A percentile compares a stretch with the other conserved stretches of the same genome.
Conservation (phyloP, 37 sponge, comb jelly and placozoan species). For the Haliclona indistincta region DNA sequence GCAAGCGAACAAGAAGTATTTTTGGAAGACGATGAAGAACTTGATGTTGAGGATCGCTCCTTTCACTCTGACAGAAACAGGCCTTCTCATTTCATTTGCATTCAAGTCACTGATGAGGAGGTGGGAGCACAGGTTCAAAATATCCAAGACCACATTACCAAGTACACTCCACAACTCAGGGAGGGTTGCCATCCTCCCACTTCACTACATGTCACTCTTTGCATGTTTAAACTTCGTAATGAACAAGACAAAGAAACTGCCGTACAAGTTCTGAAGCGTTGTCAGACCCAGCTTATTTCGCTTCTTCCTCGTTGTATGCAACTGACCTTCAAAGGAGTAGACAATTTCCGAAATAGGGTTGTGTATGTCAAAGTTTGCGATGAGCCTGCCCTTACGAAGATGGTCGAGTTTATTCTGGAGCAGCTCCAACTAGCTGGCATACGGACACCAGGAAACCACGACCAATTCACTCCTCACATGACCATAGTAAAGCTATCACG, state of each 20-base stretch:
- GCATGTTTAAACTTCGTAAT: constrained; percentile 67
- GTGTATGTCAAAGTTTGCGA: constrained; percentile 54
- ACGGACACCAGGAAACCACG: constrained; percentile 82
- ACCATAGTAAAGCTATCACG: constrained; percentile 79
- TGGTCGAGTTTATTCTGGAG: constrained; percentile 59
- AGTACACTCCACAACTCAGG: constrained; percentile 49
- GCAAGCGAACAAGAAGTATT: no score
- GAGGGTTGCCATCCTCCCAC: constrained; percentile 59
- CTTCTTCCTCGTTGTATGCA: constrained; percentile 49
- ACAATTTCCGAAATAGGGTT: constrained; percentile 67
- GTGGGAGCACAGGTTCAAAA: constrained; percentile 38
- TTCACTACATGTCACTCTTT: constrained; percentile 86
- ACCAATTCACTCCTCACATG: constrained; percentile 81
- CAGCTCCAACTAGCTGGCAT: constrained; percentile 71
- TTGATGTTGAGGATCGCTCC: neutral
- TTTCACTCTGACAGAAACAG: constrained; percentile 24
- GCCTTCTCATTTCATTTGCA: constrained; percentile 82
- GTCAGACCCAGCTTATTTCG: constrained; percentile 46
- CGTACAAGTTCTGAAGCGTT: constrained; percentile 45
- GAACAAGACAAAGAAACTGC: constrained; percentile 55
- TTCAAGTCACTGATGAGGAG: constrained; percentile 56
- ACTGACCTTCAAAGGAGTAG: constrained; percentile 62
- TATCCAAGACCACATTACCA: constrained; percentile 46
- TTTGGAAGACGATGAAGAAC: constrained; percentile 13
- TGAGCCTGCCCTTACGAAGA: constrained; percentile 53